Evolutionary conservation across 2,888 invertebrate genomes (phyloP), one percentile per base, ranked within the genome.

Genomic region (Hipparchia sbordonii): DNA sequence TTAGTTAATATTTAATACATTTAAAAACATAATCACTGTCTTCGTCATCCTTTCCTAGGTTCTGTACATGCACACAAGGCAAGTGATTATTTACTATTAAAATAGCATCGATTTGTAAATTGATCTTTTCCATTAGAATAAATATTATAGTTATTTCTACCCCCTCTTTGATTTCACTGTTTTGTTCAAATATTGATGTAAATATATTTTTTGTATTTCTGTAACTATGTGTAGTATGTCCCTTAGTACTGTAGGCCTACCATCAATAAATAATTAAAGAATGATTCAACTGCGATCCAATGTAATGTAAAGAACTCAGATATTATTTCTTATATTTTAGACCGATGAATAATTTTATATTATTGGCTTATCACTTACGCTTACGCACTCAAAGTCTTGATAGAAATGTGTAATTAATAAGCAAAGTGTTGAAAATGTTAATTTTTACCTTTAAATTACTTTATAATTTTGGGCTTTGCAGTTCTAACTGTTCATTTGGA

Each of bases 31-130:
- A 12, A 54, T n/a, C 5, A 54, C 1, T 6, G 6, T 54, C n/a
- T 5, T 54, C 2, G 12, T n/a, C 54, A 54, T 54, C 12, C 1
- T n/a, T 6, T 54, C n/a, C n/a, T 6, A 54, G 54, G 3, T 48
- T 48, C 5, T 48, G 4, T 6, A 48, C 46, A 54, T 54, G 54
- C 6, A 12, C n/a, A n/a, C 12, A n/a, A n/a, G n/a, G 6, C n/a
- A 6, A 2, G 23, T 57, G 6, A 23, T 57, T 39, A 46, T 13
- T 39, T 33, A 1, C n/a, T 23, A 65, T 72, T 70, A 74, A 73
- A 74, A 76, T 70, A 76, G 76, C 74, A 71, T 74, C 74, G 72
- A 71, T 57, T 69, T 67, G 33, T 13, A 46, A 63, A 33, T 33
- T 33, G n/a, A 52, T 62, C 70, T 46, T 61, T 70, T 67, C 33